Base-by-base conservation (phyloP, 2,113 vertebrate genomes). In the Xiphorhynchus elegans region DNA sequence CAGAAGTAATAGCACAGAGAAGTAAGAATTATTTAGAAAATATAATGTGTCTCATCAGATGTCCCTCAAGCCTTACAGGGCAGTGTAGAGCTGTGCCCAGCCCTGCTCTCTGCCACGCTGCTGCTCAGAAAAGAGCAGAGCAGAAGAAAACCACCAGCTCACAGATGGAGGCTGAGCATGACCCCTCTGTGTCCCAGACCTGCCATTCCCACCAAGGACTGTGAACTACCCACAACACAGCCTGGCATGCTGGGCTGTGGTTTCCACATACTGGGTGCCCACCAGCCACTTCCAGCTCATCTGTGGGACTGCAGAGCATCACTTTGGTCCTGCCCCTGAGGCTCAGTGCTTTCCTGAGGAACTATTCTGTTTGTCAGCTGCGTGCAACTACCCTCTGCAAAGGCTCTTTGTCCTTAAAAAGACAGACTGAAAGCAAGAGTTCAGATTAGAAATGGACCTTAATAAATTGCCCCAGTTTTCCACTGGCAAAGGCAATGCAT, bases 151-250 rank as follows among this genome's bases (percentile, higher is more conserved):
- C 8, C 63, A 9, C 9, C 83, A 80, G 53, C 24, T 72, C 26
- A 10, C 0, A 1, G n/a, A 8, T 10, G 23, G 69, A 44, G 56
- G 24, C 53, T 75, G 69, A 90, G 52, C 47, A 4, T 0, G 3
- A 44, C 9, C 31, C 25, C 37, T 42, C 18, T 2, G 0, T 56
- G 75, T 49, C 46, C 90, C 60, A 3, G 13, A 4, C 33, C 4
- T 33, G 26, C 50, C 26, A 1, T 23, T 66, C 50, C 66, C 73
- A 37, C 2, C 0, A 0, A 8, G 40, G 16, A 23, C 47, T 53
- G 7, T 6, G 67, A 68, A 3, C 52, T 11, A 17, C 24, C 35
- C 75, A 21, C 33, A 10, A 2, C 2, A 18, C 15, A 62, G 31
- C 19, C 59, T 13, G 2, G 2, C 6, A 0, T 12, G 23, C 17